A percentile compares a stretch with the other conserved stretches of the same genome.
Conservation (phyloP, 2,797 vertebrate genomes). For the Somateria mollissima region DNA sequence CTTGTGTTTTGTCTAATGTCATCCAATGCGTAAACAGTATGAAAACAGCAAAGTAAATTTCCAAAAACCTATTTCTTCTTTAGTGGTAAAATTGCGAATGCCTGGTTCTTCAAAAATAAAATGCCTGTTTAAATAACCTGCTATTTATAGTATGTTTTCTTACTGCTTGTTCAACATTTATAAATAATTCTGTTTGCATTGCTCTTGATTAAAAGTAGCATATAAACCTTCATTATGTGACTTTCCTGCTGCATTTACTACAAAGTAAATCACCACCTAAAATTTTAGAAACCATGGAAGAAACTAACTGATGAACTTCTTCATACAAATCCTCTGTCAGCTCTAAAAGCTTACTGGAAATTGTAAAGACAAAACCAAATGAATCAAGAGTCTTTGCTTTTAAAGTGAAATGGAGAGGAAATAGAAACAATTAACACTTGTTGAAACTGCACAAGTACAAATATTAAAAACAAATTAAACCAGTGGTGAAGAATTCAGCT, state of each 20-base stretch:
- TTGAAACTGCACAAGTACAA: background rate
- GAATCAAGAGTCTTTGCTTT: background rate
- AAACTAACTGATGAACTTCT: background rate
- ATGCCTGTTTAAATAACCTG: background rate
- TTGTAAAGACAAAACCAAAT: background rate
- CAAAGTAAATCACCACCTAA: background rate
- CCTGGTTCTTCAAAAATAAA: background rate
- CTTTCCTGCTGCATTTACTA: background rate
- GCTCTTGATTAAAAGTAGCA: background rate
- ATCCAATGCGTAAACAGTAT: background rate
- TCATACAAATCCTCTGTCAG: background rate
- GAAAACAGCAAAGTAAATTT: background rate
- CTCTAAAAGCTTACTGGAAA: background rate
- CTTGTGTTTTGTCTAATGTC: background rate
- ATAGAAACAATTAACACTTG: background rate
- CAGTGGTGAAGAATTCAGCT: background rate
- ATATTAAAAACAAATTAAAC: background rate
- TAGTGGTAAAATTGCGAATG: background rate
- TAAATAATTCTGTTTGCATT: background rate
- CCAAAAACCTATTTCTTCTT: background rate
- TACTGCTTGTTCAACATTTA: background rate
- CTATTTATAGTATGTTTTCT: background rate
- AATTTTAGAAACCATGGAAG: background rate
- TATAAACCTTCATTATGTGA: background rate
- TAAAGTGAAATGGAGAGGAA: background rate